phyloP scores from a whole-genome alignment of 2,797 vertebrate genomes.

The Anguilla marmorata region DNA sequence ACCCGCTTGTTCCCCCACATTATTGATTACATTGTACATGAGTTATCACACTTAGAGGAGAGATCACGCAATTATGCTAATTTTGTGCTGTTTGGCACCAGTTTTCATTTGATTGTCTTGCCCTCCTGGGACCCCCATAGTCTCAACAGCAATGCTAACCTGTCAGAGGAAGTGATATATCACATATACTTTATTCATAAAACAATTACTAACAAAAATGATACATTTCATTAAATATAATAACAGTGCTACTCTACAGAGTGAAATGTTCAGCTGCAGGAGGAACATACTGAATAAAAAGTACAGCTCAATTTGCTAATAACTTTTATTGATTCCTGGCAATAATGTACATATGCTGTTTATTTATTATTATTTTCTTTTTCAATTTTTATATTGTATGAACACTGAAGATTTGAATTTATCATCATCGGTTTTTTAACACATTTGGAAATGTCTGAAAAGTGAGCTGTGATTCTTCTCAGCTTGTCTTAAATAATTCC shows the following conservation, averaged over 20 bases:
- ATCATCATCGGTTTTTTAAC: not conserved
- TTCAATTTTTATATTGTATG: not conserved
- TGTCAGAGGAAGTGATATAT: slow-evolving; percentile 14
- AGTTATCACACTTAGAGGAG: slow-evolving; percentile 7
- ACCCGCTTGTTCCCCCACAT: slow-evolving; percentile 12
- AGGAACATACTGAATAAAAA: not conserved
- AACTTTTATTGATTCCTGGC: not conserved
- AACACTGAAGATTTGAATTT: not conserved
- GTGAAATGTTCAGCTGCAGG: not conserved
- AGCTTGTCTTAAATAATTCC: not conserved
- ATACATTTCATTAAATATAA: not conserved
- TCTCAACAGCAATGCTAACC: slow-evolving; percentile 21
- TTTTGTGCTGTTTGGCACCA: slow-evolving; percentile 4
- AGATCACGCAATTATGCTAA: slow-evolving; percentile 32
- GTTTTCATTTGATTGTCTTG: slow-evolving; percentile 26
- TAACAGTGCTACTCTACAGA: not conserved
- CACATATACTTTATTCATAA: slow-evolving; percentile 23
- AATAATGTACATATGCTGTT: not conserved
- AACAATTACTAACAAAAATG: slow-evolving; percentile 32
- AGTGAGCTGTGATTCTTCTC: not conserved
- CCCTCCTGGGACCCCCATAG: slow-evolving; percentile 10
- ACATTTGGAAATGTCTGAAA: not conserved
- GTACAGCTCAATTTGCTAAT: not conserved
- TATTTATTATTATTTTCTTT: not conserved
- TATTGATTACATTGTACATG: slow-evolving; percentile 28